Base-by-base conservation (phyloP, 2,888 invertebrate genomes). In the Periphyllus acericola region DNA sequence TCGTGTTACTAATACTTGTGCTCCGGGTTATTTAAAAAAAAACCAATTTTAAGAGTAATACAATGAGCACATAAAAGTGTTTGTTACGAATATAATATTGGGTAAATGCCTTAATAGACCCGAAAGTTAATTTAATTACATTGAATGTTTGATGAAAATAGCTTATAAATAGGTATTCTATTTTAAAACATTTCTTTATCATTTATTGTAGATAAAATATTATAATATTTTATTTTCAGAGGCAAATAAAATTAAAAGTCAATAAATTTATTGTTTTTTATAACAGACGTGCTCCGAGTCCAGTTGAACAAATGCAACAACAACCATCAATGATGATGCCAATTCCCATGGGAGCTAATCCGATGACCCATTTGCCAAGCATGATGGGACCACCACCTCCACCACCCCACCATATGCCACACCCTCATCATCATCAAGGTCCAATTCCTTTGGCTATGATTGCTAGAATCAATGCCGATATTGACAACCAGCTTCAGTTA, bases 261-360 rank as follows among this genome's bases (percentile, higher is more conserved):
- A 21, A 66, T n/a, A 55, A 55, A 25, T n/a, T 29, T n/a, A n/a
- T 68, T 29, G 1, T 29, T 3, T 71, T 71, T 36, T 89, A 89
- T 19, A 90, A 90, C 92, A 90, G 93, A 92, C 75, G 92, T 93
- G 90, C 87, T n/a, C 87, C 87, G 11, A 87, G 19, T 32, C 92
- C 93, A 71, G 92, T 93, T 90, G 93, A 93, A 90, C 93, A 93
- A 21, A 92, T 94, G 78, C 93, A 92, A 92, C 90, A 90, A 66
- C 90, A 91, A 89, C 90, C 83, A 60, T 89, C 89, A 46, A 89
- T 90, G 79, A 89, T 89, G 89, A 78, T 85, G 82, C 89, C 89
- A 6, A 85, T 83, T 32, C 89, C 89, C 85, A 89, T 92, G 90
- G 90, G 71, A 86, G 89, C 55, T 74, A 89, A 89, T 72, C 80